Percentiles rank a stretch among this genome's conserved stretches.
phyloP scores from a whole-genome alignment of 1,140 invertebrate genomes.

The Leptinotarsa defecta region DNA sequence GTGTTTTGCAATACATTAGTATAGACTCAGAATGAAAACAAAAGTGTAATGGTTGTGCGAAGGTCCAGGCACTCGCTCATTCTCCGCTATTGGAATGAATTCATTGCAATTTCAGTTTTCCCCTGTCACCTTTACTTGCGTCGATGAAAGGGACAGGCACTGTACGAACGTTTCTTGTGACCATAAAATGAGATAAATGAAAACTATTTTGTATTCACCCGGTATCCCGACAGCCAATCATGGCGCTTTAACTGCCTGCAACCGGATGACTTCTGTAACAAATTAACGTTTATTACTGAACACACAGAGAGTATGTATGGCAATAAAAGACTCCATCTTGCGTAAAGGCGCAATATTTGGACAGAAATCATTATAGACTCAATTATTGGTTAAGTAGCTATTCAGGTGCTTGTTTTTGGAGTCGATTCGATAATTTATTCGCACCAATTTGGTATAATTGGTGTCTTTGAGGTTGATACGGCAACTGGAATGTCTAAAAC shows the following conservation, averaged over 20 bases:
- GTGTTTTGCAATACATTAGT: too few relatives aligned
- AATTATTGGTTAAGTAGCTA: slow-evolving; percentile 37
- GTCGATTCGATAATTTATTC: slow-evolving; percentile 48
- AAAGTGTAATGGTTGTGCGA: too few relatives aligned
- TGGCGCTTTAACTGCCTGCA: not conserved
- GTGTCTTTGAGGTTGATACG: slow-evolving; percentile 45
- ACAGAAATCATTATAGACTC: slow-evolving; percentile 35
- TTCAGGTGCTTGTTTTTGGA: slow-evolving; percentile 46
- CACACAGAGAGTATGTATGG: not conserved
- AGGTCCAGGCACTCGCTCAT: too few relatives aligned
- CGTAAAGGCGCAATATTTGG: slow-evolving; percentile 4
- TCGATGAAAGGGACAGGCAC: too few relatives aligned
- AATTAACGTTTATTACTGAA: slow-evolving; percentile 6
- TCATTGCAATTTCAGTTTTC: too few relatives aligned
- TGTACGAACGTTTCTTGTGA: too few relatives aligned
- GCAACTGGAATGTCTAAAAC: slow-evolving; percentile 48
- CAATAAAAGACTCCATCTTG: slow-evolving; percentile 8
- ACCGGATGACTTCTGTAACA: slow-evolving; percentile 5
- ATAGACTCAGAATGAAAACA: too few relatives aligned
- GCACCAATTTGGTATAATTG: slow-evolving; percentile 51
- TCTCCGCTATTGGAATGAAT: too few relatives aligned
- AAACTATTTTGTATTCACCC: too few relatives aligned
- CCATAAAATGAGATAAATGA: too few relatives aligned
- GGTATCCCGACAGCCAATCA: not conserved
- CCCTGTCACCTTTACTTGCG: too few relatives aligned